phyloP scores from a whole-genome alignment of 1,140 invertebrate species.

The Trichonephila inaurata region DNA sequence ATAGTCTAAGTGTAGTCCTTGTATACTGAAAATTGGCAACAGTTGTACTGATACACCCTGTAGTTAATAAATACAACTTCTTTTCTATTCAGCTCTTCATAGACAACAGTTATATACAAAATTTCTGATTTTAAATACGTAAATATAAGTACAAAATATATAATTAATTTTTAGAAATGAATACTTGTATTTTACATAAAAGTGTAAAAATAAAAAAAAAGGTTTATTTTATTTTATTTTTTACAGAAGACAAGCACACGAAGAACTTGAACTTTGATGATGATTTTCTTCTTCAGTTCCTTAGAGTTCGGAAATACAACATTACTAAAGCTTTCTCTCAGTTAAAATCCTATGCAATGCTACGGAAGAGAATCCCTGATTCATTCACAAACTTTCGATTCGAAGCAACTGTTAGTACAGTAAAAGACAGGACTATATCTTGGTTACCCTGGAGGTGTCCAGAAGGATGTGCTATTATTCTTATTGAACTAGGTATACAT shows the following conservation, averaged over 20 bases:
- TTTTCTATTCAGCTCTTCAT: no score
- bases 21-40: no score
- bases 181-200: no score
- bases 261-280: not conserved
- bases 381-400: not conserved
- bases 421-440: not conserved
- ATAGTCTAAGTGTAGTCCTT: no score
- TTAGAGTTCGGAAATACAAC: not conserved
- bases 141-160: no score
- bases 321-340: not conserved
- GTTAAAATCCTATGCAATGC: not conserved
- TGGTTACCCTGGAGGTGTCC: not conserved
- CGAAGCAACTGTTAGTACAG: not conserved
- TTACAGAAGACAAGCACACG: not conserved
- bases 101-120: no score
- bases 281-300: conserved; percentile 47
- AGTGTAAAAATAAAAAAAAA: no score
- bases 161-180: no score
- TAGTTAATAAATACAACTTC: no score
- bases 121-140: no score
- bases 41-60: no score
- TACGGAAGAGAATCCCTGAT: not conserved
- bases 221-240: not conserved
- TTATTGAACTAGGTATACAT: not conserved
- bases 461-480: conserved; percentile 12